These are phyloP conservation scores for Selene dorsalis DNA, from an alignment of 2,797 vertebrate genomes.

Conservation along the genomic window DNA sequence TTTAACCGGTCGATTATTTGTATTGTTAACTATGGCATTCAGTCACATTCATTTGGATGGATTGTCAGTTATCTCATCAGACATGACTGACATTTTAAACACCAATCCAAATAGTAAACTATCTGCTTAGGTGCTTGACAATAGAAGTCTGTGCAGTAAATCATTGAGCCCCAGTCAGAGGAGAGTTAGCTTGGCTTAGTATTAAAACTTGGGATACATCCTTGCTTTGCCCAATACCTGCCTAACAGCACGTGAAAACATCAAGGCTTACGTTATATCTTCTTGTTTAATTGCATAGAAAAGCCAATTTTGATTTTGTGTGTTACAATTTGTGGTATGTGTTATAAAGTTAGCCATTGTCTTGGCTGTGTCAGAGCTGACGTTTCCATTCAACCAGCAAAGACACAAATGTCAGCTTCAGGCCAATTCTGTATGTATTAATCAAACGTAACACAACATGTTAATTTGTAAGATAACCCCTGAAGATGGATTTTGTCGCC, in stretches of 20 bases:
- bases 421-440: background rate
- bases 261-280: background rate
- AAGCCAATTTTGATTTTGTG: background rate
- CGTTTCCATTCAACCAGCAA: background rate
- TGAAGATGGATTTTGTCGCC: background rate
- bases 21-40: slow-evolving; percentile 9
- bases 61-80: background rate
- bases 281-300: background rate
- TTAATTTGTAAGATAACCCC: background rate
- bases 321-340: too few relatives aligned
- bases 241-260: background rate
- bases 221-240: background rate
- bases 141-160: background rate
- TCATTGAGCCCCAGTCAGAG: background rate
- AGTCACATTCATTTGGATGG: background rate
- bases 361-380: background rate
- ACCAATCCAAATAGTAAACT: too few relatives aligned
- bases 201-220: background rate
- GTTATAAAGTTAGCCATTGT: background rate
- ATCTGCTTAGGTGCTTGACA: too few relatives aligned
- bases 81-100: background rate
- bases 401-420: background rate
- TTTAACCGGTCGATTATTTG: slow-evolving; percentile 39
- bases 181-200: background rate
- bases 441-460: background rate